Evolutionary conservation across 1,140 invertebrate species (phyloP).

Genomic region (Procambarus clarkii): DNA sequence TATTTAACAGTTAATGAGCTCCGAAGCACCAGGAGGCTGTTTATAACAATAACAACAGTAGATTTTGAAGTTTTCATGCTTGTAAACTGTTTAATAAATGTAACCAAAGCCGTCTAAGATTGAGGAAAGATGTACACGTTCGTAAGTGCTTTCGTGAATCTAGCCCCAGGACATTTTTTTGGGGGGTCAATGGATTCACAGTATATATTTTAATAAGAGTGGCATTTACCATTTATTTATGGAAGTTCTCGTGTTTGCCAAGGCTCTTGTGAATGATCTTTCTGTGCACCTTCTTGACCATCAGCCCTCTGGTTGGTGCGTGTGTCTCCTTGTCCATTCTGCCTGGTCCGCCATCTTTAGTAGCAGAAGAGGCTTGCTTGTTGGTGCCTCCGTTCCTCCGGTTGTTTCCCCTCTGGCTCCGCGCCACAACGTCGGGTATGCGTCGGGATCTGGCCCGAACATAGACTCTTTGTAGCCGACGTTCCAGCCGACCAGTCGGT

Average conservation of each 20-base stretch:
- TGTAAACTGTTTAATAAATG: too few relatives aligned
- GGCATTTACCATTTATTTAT: too few relatives aligned
- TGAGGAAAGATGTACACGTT: too few relatives aligned
- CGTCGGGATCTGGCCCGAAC: neutral
- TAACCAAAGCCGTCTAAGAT: too few relatives aligned
- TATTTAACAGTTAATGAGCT: too few relatives aligned
- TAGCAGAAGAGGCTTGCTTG: neutral
- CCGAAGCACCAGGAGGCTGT: too few relatives aligned
- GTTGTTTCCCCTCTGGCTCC: neutral
- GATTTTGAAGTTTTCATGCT: too few relatives aligned
- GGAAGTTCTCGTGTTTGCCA: neutral
- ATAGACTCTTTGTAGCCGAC: neutral
- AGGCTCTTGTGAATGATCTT: neutral
- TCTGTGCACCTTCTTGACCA: neutral
- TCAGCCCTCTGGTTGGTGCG: neutral
- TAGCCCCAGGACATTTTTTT: too few relatives aligned
- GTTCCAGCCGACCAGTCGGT: slow-evolving; percentile 35
- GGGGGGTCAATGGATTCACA: too few relatives aligned
- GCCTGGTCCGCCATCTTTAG: neutral
- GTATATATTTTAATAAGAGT: too few relatives aligned
- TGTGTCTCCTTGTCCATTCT: neutral
- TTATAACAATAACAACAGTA: too few relatives aligned
- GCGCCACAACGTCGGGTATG: slow-evolving; percentile 23
- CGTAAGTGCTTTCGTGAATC: too few relatives aligned
- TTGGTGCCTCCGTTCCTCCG: neutral